Base-by-base conservation (phyloP, 92 coral and sea anemone genomes). In the Palythoa grandiflora region DNA sequence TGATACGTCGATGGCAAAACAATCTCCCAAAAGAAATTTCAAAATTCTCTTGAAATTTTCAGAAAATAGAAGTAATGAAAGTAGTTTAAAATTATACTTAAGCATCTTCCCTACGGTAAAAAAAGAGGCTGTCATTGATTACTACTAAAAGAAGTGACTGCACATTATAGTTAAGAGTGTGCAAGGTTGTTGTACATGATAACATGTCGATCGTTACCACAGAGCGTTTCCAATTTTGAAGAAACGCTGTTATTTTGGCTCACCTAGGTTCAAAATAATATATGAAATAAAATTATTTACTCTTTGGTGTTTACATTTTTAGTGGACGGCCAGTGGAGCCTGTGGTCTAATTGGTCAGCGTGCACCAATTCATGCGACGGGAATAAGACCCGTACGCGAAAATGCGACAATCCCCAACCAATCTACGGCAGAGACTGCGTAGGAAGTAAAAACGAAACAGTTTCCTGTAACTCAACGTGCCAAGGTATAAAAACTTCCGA, bases 261-360 rank as follows among this genome's bases (percentile, higher is more conserved):
- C 4, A 55, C 61, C 61, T 55, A 55, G 61, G 0, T 55, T 55
- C 61, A 55, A 55, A 55, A 55, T 55, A 55, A 55, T 55, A 55
- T 55, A 8, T 55, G 61, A 55, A 55, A 3, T 15, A 55, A 15
- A 55, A 55, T 55, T 55, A 55, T 55, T 55, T 55, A 55, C 61
- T 55, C 61, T 55, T 55, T 15, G 61, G 61, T 55, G 9, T 55
- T 73, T 73, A 54, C 77, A 16, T 73, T 73, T n/a, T 73, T 73
- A 73, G 77, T 73, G 77, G 77, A 73, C 48, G 77, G 77, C 28
- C 77, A 14, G 52, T 73, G 77, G 77, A 73, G 77, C 77, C 77
- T 48, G 35, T 73, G 77, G 77, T 73, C 77, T 73, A 73, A 40
- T 12, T 73, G 77, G 77, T 38, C 77, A 73, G 53, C 77, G 77